Base-by-base conservation (phyloP, 2,113 vertebrate genomes). In the Microcebus griseorufus region DNA sequence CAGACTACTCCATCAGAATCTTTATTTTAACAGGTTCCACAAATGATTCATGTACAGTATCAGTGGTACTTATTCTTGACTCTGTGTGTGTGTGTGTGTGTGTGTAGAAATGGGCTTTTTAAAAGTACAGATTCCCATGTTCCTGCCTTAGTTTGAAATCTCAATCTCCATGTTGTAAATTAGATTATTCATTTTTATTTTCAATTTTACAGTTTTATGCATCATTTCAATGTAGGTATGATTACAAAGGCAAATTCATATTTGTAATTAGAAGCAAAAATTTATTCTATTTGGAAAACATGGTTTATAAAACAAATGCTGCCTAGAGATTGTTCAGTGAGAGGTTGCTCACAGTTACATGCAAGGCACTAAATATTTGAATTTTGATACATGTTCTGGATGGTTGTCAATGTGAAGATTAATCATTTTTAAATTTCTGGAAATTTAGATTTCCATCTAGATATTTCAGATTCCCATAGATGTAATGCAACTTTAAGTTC, bases 211-310 rank as follows among this genome's bases (percentile, higher is more conserved):
- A 81, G 10, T 58, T 88, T 73, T 51, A 58, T 53, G 32, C 4
- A 87, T 92, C 34, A 67, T 75, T 90, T 84, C 12, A 83, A 88
- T 65, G 84, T 93, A 76, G 53, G 4, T 14, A 88, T 75, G 20
- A 89, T 42, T 91, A 81, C 51, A 58, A 88, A 29, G 23, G 72
- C 67, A 16, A 95, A 4, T 51, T 96, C 25, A 69, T 37, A 25
- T 93, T 92, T 72, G 73, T 39, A 70, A 75, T 85, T 29, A 58
- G 76, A 76, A 92, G 76, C 17, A 89, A 79, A 95, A 75, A 37
- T 27, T 42, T 6, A 39, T 73, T 67, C 23, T 89, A 78, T 42
- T 84, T 93, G 69, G 37, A 9, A 51, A 48, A 70, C 67, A 17
- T 18, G 18, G 7, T 9, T 78, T 81, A 8, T 32, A 45, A 80